phyloP scores from a whole-genome alignment of 2,113 vertebrate genomes.

The Coturnix japonica region DNA sequence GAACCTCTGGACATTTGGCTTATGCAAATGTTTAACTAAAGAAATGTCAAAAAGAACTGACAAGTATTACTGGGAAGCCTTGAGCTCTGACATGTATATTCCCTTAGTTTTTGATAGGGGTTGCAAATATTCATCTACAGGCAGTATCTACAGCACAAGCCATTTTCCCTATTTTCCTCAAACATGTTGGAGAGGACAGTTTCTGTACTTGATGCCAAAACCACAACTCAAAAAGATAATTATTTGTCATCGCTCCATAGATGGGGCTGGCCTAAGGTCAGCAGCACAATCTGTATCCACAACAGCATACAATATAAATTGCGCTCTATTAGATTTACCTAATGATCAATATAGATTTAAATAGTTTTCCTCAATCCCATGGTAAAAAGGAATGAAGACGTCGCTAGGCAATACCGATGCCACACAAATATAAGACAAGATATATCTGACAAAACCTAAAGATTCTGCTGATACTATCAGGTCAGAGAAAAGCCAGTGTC shows the following conservation, averaged over 20 bases:
- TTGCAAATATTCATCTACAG: neutral
- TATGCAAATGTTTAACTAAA: neutral
- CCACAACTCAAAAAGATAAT: neutral
- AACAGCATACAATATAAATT: neutral
- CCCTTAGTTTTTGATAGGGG: neutral
- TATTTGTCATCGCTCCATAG: neutral
- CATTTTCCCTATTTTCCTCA: neutral
- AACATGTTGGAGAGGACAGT: neutral
- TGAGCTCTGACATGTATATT: neutral
- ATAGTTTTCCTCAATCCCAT: neutral
- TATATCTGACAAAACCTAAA: neutral
- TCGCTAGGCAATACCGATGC: neutral
- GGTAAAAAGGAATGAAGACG: neutral
- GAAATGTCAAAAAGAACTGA: neutral
- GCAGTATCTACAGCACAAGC: neutral
- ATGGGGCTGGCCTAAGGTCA: neutral
- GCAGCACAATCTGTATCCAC: neutral
- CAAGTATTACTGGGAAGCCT: neutral
- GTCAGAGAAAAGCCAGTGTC: neutral
- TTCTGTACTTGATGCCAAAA: neutral
- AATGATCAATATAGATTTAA: neutral
- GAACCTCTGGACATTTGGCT: neutral
- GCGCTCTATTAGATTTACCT: neutral
- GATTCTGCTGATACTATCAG: neutral
- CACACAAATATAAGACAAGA: neutral